phyloP scores from a whole-genome alignment of 1,140 invertebrate species.

The Formica selysi region DNA sequence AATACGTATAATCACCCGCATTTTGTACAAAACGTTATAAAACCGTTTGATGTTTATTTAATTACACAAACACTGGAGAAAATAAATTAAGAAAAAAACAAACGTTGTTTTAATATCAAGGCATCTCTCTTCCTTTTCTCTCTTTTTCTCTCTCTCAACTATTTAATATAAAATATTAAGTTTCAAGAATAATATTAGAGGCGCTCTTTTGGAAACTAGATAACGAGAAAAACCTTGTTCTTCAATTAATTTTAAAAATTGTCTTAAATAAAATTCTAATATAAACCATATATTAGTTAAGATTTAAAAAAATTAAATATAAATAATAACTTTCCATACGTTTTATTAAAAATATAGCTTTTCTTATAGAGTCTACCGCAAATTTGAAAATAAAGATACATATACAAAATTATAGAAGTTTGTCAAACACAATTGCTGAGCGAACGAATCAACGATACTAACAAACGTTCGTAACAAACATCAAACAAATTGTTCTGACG shows the following conservation, averaged over 20 bases:
- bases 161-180: background rate
- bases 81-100: background rate
- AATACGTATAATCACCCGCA: background rate
- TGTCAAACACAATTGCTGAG: background rate
- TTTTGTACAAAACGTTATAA: background rate
- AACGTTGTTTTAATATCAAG: background rate
- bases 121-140: too few species aligned
- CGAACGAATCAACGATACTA: slow-evolving; percentile 23
- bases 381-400: too few species aligned
- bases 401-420: too few species aligned
- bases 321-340: background rate
- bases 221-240: too few species aligned
- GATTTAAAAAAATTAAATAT: slow-evolving; percentile 9
- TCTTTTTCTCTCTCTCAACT: background rate
- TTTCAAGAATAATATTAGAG: slow-evolving; percentile 1
- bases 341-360: background rate
- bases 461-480: background rate
- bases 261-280: slow-evolving; percentile 2
- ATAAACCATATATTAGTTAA: background rate
- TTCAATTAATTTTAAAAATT: background rate
- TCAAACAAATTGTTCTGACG: slow-evolving; percentile 43
- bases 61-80: background rate
- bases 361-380: too few species aligned
- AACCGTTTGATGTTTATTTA: background rate
- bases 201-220: background rate